These are phyloP conservation scores for Alentia gelatinosa DNA, from an alignment of 2,888 invertebrate species.

Conservation along the genomic window DNA sequence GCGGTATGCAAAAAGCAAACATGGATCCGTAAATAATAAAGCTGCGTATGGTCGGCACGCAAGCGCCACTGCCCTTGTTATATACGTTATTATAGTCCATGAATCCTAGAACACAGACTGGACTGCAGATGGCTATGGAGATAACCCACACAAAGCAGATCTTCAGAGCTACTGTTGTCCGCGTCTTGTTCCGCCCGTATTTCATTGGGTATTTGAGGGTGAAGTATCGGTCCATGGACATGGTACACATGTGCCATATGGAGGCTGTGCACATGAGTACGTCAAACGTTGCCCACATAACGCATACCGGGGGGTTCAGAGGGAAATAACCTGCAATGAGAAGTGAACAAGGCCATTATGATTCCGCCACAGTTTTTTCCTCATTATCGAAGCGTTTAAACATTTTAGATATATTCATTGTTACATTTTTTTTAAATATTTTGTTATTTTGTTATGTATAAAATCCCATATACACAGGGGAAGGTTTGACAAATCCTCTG, in stretches of 20 bases:
- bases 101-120: constrained; percentile 78
- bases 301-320: constrained; percentile 87
- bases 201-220: constrained; percentile 95
- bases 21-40: constrained; percentile 91
- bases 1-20: constrained; percentile 96
- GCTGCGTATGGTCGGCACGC: constrained; percentile 72
- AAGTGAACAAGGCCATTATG: not conserved
- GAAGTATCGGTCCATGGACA: constrained; percentile 87
- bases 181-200: constrained; percentile 80
- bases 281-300: constrained; percentile 84
- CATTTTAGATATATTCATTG: too few relatives aligned
- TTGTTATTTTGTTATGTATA: too few relatives aligned
- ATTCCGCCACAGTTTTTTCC: too few relatives aligned
- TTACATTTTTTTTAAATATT: too few relatives aligned
- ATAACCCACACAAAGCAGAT: constrained; percentile 96
- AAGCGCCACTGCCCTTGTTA: constrained; percentile 67
- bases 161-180: constrained; percentile 84
- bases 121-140: constrained; percentile 84
- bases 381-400: too few relatives aligned
- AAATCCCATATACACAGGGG: too few relatives aligned
- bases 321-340: constrained; percentile 91
- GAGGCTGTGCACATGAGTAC: constrained; percentile 83
- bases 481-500: too few relatives aligned
- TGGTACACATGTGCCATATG: constrained; percentile 84
- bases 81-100: constrained; percentile 72